Evolutionary conservation across 2,888 invertebrate species (phyloP), one percentile per base, ranked within the genome.

Genomic region (Coelopa pilipes): DNA sequence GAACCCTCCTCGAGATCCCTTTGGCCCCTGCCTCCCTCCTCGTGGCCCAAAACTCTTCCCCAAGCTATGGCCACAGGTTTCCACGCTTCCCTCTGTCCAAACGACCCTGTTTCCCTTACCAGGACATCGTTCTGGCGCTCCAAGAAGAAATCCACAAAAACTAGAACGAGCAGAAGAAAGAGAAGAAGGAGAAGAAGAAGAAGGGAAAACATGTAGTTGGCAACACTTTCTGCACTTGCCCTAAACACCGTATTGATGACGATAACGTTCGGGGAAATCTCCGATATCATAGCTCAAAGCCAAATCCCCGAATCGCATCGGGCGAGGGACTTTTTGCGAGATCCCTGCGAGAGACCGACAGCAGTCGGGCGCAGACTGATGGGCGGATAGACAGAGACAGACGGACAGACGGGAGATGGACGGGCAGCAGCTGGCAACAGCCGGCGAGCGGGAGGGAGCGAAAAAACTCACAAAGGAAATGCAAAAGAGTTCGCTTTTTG

Each of bases 211-310:
- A 53, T 4, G 53, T 15, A 53, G n/a, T 13, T 13, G 53, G 53
- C 13, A 53, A 62, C 15, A 59, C 17, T 45, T 45, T 9, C 49
- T 34, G 12, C 17, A 17, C 60, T 60, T 57, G 17, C 50, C 46
- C 68, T 55, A 63, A 73, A 63, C 73, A 59, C 63, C n/a, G 60
- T 69, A 73, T 73, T 60, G 69, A 72, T 75, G 72, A 72, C 68
- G 74, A 71, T 74, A 72, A 72, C 69, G 62, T 70, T 70, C 57
- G 70, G 66, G 73, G 72, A 75, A 72, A 75, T 69, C 66, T 66
- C 66, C 79, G 83, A 82, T 82, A 83, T 83, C 81, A 82, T 82
- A 80, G 84, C 82, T 82, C 82, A 82, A 83, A 82, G 82, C 82
- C 76, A 82, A 82, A 82, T 82, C 82, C 82, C 80, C 79, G 81